Conservation (phyloP, 2,797 vertebrate species). For the Hemitrygon akajei region DNA sequence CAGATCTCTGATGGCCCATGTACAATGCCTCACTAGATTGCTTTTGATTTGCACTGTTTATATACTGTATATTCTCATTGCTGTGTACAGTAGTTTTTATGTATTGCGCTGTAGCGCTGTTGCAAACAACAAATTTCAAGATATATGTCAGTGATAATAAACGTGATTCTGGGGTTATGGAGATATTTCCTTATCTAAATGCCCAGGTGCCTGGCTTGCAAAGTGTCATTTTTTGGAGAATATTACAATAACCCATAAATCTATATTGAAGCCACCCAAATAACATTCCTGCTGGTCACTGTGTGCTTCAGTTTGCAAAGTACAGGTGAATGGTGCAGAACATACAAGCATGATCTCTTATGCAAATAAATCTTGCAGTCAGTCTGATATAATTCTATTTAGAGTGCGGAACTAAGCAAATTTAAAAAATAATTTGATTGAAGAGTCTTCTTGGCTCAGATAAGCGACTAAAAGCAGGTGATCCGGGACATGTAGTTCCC, state of each 20-base stretch:
- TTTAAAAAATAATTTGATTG: neutral
- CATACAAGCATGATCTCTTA: neutral
- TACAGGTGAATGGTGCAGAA: neutral
- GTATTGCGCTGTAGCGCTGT: too few species aligned
- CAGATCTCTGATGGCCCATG: too few species aligned
- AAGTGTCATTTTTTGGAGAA: neutral
- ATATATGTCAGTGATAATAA: too few species aligned
- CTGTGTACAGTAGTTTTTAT: too few species aligned
- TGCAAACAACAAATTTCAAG: too few species aligned
- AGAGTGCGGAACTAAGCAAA: neutral
- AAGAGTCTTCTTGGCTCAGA: neutral
- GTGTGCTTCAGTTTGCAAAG: neutral
- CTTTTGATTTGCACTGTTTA: too few species aligned
- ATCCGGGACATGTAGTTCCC: neutral
- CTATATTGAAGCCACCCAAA: neutral
- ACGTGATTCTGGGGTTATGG: too few species aligned
- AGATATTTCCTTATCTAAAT: neutral
- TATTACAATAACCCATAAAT: neutral
- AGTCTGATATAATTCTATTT: neutral
- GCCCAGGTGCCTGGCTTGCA: neutral
- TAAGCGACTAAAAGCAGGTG: neutral
- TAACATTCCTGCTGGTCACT: neutral
- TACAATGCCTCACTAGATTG: too few species aligned
- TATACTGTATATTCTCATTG: too few species aligned
- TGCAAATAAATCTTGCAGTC: constrained; percentile 5